Base-by-base conservation (phyloP, 2,888 invertebrate species). In the Vanessa cardui region DNA sequence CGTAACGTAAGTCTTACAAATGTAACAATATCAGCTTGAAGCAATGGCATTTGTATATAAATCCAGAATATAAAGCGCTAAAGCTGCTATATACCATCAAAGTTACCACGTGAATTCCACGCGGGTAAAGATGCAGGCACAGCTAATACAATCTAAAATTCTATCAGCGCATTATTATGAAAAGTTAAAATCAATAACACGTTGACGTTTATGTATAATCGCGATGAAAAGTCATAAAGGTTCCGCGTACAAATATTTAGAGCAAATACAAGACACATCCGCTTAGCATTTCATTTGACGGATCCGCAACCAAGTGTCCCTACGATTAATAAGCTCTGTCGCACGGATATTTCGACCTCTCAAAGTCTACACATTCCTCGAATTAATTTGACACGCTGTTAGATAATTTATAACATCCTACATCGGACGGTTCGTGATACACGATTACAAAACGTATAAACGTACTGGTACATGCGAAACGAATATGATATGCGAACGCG, bases 391-490 rank as follows among this genome's bases (percentile, higher is more conserved):
- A 92, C 89, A 88, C 85, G 90, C 87, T 86, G 88, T 87, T 87
- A 83, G 88, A 87, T 93, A 92, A 93, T 93, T 93, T 92, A 93
- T 92, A 85, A 92, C 93, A 89, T 92, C 92, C 92, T 89, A 88
- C 87, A 78, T 72, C 77, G 78, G 76, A 74, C 83, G 84, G 86
- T 85, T 80, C 81, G 76, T 56, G 56, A 84, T 84, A 81, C 80
- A 79, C 79, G 49, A 73, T 72, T 76, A 71, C 74, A 65, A 72
- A 75, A 73, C 71, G 70, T 66, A 73, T 31, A 54, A 50, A 5
- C 65, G 75, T 75, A 76, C 72, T 72, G 75, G 70, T 71, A 70
- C 58, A 74, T 68, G 77, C 66, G 70, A 67, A 74, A 73, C 67
- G 59, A 63, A 65, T 63, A 64, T 67, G 72, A 72, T 72, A 68